phyloP scores from a whole-genome alignment of 2,113 vertebrate genomes.

The Pao palembangensis region DNA sequence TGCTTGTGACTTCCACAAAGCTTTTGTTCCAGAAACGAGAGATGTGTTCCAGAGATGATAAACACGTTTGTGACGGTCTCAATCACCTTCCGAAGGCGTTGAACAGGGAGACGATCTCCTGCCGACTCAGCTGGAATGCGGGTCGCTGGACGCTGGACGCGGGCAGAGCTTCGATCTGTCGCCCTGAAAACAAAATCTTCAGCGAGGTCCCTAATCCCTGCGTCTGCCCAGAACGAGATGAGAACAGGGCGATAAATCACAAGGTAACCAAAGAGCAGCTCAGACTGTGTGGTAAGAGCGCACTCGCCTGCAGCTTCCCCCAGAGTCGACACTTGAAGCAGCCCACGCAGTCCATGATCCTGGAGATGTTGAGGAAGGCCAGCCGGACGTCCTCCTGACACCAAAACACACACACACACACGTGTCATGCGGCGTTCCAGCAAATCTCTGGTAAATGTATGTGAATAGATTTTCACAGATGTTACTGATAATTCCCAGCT shows the following conservation, averaged over 20 bases:
- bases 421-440: background rate
- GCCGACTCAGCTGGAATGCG: constrained; percentile 85
- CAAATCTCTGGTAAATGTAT: no score
- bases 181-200: constrained; percentile 92
- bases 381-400: constrained; percentile 85
- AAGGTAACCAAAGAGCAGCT: background rate
- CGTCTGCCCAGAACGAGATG: constrained; percentile 70
- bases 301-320: constrained; percentile 88
- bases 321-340: constrained; percentile 94
- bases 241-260: constrained; percentile 2
- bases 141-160: constrained; percentile 71
- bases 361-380: constrained; percentile 92
- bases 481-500: no score
- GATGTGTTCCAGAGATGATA: no score
- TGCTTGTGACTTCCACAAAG: no score
- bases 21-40: no score
- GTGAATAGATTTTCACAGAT: no score
- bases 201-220: constrained; percentile 90
- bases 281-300: no score
- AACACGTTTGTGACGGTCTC: background rate
- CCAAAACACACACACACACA: constrained; percentile 2
- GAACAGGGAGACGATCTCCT: constrained; percentile 89
- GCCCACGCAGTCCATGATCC: constrained; percentile 94
- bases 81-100: constrained; percentile 90
- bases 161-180: constrained; percentile 82